A percentile compares a stretch with the other conserved stretches of the same genome.
Conservation (phyloP, 2,113 vertebrate genomes). For the Etia nguti region DNA sequence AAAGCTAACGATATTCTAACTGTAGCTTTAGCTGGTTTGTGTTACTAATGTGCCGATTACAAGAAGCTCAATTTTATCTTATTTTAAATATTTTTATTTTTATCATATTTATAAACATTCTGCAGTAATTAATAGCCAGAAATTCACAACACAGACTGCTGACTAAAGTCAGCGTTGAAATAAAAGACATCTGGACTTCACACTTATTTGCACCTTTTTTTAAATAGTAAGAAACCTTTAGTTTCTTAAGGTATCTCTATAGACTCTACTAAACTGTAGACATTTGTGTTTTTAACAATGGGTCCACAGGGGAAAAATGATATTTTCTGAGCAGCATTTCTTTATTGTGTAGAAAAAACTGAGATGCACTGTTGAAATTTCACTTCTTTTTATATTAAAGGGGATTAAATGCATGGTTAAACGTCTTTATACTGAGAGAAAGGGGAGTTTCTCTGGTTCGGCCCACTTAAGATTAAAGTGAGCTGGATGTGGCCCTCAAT, state of each 20-base stretch:
- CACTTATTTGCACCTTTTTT: background rate
- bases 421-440: background rate
- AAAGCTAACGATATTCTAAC: no score
- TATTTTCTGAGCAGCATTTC: background rate
- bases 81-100: background rate
- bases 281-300: no score
- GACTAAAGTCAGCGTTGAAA: background rate
- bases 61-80: background rate
- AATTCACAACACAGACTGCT: background rate
- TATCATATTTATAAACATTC: background rate
- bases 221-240: background rate
- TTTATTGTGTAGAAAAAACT: background rate
- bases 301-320: fast-evolving
- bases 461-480: background rate
- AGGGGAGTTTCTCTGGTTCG: background rate
- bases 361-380: background rate
- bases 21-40: background rate
- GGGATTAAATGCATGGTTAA: background rate
- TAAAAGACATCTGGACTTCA: background rate
- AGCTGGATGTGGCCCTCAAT: background rate
- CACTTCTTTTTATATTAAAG: background rate
- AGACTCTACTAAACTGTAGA: no score
- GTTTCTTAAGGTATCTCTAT: no score
- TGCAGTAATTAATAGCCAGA: background rate
- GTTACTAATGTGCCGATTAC: background rate